Conservation (phyloP, 2,113 vertebrate species). For the Eonycteris spelaea region DNA sequence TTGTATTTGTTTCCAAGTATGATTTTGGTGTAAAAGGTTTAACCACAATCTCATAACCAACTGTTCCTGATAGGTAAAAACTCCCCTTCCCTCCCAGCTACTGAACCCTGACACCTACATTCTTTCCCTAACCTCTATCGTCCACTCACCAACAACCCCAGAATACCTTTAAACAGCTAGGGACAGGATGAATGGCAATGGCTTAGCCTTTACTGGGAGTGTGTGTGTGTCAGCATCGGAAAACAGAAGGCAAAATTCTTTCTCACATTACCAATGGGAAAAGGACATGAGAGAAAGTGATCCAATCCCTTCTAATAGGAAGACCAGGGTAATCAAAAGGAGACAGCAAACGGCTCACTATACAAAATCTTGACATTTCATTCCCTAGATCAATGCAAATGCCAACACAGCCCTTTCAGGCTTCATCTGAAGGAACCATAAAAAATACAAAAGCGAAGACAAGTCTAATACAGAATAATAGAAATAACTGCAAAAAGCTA, state of each 20-base stretch:
- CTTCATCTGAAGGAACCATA: background rate
- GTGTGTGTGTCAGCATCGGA: background rate
- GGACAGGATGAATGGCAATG: background rate
- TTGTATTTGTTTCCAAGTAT: slow-evolving; percentile 7
- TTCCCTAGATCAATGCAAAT: background rate
- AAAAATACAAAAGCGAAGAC: background rate
- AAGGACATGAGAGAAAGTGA: background rate
- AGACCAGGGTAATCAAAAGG: background rate
- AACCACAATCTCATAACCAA: background rate
- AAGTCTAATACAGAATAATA: slow-evolving; percentile 9
- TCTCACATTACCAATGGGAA: background rate
- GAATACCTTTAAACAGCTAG: background rate
- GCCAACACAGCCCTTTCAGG: background rate
- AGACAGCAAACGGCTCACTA: background rate
- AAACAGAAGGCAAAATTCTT: background rate
- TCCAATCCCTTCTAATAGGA: background rate
- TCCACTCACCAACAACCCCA: background rate
- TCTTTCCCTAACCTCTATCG: background rate
- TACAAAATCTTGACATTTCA: background rate
- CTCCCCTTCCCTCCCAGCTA: background rate
- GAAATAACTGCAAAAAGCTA: slow-evolving; percentile 10
- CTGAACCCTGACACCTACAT: background rate
- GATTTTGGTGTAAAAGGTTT: slow-evolving; percentile 12
- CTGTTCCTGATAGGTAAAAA: background rate
- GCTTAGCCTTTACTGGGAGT: background rate